Evolutionary conservation across 2,888 invertebrate species (phyloP).

Genomic region (Oxycera nigricornis): DNA sequence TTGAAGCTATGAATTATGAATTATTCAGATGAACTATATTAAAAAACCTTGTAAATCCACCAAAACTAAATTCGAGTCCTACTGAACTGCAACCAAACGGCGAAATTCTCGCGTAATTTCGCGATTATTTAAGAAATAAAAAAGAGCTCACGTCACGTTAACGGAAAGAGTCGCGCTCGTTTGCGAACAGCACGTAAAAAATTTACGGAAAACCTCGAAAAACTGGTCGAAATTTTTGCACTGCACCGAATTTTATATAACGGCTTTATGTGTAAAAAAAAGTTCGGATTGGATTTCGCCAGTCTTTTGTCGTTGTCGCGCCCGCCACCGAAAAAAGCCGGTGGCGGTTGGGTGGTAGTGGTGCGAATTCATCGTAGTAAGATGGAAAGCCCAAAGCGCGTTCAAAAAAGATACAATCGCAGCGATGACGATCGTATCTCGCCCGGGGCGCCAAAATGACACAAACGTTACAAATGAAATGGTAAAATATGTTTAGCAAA

Average conservation of each 20-base stretch:
- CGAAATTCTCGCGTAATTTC: too few species aligned
- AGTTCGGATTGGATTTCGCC: slow-evolving; percentile 14
- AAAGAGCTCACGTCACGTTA: neutral
- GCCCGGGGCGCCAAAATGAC: slow-evolving; percentile 20
- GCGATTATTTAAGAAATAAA: too few species aligned
- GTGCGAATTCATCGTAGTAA: neutral
- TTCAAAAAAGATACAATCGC: too few species aligned
- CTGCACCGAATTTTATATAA: slow-evolving; percentile 47
- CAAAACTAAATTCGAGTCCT: too few species aligned
- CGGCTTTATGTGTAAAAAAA: slow-evolving; percentile 43
- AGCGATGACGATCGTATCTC: slow-evolving; percentile 19
- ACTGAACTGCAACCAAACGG: too few species aligned
- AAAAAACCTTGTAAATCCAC: too few species aligned
- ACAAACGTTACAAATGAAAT: slow-evolving; percentile 12
- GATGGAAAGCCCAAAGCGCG: neutral
- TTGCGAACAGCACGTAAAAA: slow-evolving; percentile 40
- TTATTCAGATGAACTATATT: too few species aligned
- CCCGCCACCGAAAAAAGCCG: neutral
- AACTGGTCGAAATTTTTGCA: slow-evolving; percentile 46
- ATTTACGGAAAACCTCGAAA: slow-evolving; percentile 45
- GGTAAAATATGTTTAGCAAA: neutral
- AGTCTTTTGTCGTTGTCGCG: neutral
- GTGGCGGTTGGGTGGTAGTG: slow-evolving; percentile 5
- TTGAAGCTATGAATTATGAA: too few species aligned
- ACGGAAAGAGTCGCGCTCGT: slow-evolving; percentile 14